Base-by-base conservation (phyloP, 2,888 invertebrate genomes). In the Stenoptilia bipunctidactyla region DNA sequence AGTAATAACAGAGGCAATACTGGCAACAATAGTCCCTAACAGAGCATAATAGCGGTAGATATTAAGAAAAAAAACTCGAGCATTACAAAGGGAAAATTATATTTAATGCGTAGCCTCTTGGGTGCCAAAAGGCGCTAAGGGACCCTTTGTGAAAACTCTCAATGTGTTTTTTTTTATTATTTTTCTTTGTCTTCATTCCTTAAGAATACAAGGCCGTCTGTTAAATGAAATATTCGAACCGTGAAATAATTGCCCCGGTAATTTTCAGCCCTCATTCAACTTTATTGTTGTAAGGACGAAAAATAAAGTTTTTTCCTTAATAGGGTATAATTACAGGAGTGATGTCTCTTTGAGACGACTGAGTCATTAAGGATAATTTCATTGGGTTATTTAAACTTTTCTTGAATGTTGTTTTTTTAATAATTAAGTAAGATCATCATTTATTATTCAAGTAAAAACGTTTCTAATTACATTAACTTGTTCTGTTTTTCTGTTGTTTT, bases 221-320 rank as follows among this genome's bases (percentile, higher is more conserved):
- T 62, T 56, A 58, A 71, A 62, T 68, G 66, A 73, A 75, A 69
- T 67, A 73, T 69, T 70, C 58, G 66, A 61, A 59, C 67, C 66
- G 66, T 67, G 56, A 68, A 72, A 72, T 72, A 71, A 76, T 74
- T 68, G 66, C 64, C 58, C 53, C 51, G 51, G 66, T 74, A 68
- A 72, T 75, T 73, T 69, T 62, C 55, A 53, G 56, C 56, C 58
- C 61, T 69, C 71, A 66, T 68, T 72, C 66, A 51, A 53, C 50
- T 57, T 56, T 66, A 59, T 61, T 61, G 59, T 60, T 51, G 48
- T 47, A 40, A 45, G 44, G 53, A 58, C 56, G 60, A 58, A 58
- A 53, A 51, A 52, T 52, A 48, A 27, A 43, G 27, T 40, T 41
- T 48, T 44, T 52, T 51, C 51, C 48, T 60, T 63, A 62, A 63